Conservation (phyloP, 1,140 invertebrate genomes). For the Papilio polyxenes region DNA sequence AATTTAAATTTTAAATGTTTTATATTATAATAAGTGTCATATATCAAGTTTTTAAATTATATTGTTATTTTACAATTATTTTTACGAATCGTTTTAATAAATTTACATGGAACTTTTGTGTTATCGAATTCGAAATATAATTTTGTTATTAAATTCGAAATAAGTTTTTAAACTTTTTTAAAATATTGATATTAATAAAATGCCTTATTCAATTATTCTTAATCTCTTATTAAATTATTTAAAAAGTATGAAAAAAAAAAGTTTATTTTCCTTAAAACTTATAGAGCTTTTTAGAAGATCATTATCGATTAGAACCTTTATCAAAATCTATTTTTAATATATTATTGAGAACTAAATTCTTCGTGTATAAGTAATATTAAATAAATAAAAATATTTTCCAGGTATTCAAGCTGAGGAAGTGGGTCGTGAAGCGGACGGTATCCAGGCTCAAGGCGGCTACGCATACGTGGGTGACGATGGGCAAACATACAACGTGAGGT, state of each 20-base stretch:
- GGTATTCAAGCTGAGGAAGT: slow-evolving; percentile 71
- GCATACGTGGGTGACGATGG: slow-evolving; percentile 85
- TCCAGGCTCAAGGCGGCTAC: slow-evolving; percentile 82
- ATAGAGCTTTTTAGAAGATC: too few relatives aligned
- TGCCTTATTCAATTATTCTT: too few relatives aligned
- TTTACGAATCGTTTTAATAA: background rate
- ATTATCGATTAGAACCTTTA: too few relatives aligned
- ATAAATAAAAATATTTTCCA: slow-evolving; percentile 42
- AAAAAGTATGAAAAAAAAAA: too few relatives aligned
- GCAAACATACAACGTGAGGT: slow-evolving; percentile 82
- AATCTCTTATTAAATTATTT: too few relatives aligned
- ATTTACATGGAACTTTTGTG: too few relatives aligned
- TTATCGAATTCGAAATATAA: too few relatives aligned
- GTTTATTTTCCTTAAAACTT: too few relatives aligned
- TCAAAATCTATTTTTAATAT: too few relatives aligned
- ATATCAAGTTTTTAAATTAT: background rate
- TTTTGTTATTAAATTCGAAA: too few relatives aligned
- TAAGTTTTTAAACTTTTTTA: too few relatives aligned
- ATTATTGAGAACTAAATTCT: background rate
- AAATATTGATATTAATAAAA: too few relatives aligned
- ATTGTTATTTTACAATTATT: background rate
- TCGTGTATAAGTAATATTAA: background rate
- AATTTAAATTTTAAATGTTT: slow-evolving; percentile 21
- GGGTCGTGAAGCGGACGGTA: slow-evolving; percentile 78
- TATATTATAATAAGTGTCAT: slow-evolving; percentile 9